phyloP scores from a whole-genome alignment of 2,113 vertebrate genomes.

The Falcunculus frontatus region DNA sequence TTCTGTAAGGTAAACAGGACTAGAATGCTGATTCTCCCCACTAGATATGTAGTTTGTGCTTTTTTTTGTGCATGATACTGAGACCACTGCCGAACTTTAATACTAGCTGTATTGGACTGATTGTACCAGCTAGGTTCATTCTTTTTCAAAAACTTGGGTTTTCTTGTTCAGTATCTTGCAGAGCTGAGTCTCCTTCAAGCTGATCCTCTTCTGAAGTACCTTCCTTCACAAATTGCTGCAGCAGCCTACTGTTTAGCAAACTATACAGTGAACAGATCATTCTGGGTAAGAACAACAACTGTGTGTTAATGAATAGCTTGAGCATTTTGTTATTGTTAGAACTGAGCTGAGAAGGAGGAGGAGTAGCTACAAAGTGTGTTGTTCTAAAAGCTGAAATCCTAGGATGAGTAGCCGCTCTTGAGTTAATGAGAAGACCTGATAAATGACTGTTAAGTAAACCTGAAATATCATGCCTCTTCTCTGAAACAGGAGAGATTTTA shows the following conservation, averaged over 20 bases:
- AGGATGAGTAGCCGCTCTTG: background rate
- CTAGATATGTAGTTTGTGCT: background rate
- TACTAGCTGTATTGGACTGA: background rate
- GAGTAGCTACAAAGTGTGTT: background rate
- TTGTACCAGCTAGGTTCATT: background rate
- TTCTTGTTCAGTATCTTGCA: slow-evolving; percentile 80
- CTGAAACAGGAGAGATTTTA: background rate
- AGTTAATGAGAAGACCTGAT: background rate
- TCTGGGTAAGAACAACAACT: slow-evolving; percentile 78
- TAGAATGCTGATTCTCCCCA: background rate
- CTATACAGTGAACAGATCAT: slow-evolving; percentile 79
- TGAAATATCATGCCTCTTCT: background rate
- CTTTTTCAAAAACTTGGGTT: background rate
- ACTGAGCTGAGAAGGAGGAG: background rate
- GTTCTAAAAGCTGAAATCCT: background rate
- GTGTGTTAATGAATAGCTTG: background rate
- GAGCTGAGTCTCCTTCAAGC: slow-evolving; percentile 88
- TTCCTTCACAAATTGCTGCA: slow-evolving; percentile 86
- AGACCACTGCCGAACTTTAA: accelerated
- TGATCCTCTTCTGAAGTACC: slow-evolving; percentile 83
- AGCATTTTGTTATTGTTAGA: background rate
- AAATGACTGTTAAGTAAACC: background rate
- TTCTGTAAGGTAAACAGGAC: background rate
- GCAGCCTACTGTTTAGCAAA: slow-evolving; percentile 88
- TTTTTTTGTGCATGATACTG: background rate